phyloP scores from a whole-genome alignment of 2,888 invertebrate genomes.

The Plebejus melissa region DNA sequence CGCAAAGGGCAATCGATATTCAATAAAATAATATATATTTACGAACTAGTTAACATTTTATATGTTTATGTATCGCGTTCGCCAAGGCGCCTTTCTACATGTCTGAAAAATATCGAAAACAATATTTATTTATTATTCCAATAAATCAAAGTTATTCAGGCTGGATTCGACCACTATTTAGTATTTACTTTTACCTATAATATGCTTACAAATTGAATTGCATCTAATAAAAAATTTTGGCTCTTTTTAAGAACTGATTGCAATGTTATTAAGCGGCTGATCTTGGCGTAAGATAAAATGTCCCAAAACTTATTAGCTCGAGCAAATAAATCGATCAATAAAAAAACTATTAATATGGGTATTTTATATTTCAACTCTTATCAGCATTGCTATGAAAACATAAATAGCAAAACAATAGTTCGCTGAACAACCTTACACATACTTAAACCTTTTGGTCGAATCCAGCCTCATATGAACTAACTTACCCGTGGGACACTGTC shows the following conservation, averaged over 20 bases:
- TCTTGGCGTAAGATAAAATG: background rate
- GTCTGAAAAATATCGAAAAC: conserved; percentile 31
- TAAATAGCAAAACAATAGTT: background rate
- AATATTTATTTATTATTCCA: conserved; percentile 18
- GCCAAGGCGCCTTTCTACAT: conserved; percentile 28
- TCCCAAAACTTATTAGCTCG: background rate
- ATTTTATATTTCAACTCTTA: no score
- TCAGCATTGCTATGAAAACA: background rate
- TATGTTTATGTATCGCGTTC: conserved; percentile 21
- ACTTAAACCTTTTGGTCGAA: conserved; percentile 2
- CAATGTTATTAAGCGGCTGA: background rate
- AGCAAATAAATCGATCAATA: background rate
- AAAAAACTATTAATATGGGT: no score
- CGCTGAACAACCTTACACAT: background rate
- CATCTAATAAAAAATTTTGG: no score
- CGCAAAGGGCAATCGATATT: conserved; percentile 20
- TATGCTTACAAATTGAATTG: background rate
- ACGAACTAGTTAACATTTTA: conserved; percentile 20
- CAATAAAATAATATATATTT: conserved; percentile 21
- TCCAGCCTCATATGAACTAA: conserved; percentile 27
- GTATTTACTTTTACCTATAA: background rate
- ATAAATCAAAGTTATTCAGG: background rate
- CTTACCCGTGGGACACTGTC: conserved; percentile 90
- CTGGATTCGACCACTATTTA: background rate
- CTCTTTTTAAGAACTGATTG: no score